Conservation (phyloP, 2,888 invertebrate species). For the Nemotelus nigrinus region DNA sequence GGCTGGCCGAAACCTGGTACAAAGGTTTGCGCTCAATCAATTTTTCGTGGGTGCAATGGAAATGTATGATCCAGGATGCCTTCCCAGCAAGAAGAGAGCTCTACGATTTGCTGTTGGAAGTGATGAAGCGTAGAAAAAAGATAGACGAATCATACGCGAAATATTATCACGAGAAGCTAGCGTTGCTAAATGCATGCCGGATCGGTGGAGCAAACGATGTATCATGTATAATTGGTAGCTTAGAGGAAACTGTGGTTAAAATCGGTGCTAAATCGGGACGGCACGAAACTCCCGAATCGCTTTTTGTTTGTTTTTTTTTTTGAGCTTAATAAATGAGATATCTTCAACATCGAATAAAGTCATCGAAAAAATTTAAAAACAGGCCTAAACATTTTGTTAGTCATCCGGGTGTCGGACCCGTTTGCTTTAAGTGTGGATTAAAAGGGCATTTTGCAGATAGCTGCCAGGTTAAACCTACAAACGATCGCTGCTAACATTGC, state of each 20-base stretch:
- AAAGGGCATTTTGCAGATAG: slow-evolving; percentile 35
- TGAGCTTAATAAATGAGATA: too few relatives aligned
- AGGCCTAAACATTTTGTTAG: too few relatives aligned
- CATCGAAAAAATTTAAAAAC: too few relatives aligned
- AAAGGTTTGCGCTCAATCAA: slow-evolving; percentile 3
- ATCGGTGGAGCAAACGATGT: slow-evolving; percentile 38
- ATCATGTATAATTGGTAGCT: slow-evolving; percentile 41
- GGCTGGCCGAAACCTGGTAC: slow-evolving; percentile 41
- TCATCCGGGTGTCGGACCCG: too few relatives aligned
- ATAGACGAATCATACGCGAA: slow-evolving; percentile 34
- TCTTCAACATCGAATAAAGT: too few relatives aligned
- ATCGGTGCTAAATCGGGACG: slow-evolving; percentile 34
- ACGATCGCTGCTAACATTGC: not conserved
- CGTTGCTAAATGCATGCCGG: slow-evolving; percentile 23
- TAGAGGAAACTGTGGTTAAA: slow-evolving; percentile 36
- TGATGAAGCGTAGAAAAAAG: slow-evolving; percentile 21
- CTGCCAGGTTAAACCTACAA: slow-evolving; percentile 4
- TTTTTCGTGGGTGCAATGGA: slow-evolving; percentile 16
- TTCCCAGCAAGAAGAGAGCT: slow-evolving; percentile 15
- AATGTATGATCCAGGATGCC: slow-evolving; percentile 25
- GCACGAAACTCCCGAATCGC: slow-evolving; percentile 25
- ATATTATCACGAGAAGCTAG: slow-evolving; percentile 36
- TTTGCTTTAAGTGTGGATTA: slow-evolving; percentile 39
- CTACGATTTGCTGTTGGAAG: slow-evolving; percentile 19
- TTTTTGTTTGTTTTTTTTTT: slow-evolving; percentile 30